phyloP scores from a whole-genome alignment of 2,888 invertebrate species.

The Xanthorhoe designata region DNA sequence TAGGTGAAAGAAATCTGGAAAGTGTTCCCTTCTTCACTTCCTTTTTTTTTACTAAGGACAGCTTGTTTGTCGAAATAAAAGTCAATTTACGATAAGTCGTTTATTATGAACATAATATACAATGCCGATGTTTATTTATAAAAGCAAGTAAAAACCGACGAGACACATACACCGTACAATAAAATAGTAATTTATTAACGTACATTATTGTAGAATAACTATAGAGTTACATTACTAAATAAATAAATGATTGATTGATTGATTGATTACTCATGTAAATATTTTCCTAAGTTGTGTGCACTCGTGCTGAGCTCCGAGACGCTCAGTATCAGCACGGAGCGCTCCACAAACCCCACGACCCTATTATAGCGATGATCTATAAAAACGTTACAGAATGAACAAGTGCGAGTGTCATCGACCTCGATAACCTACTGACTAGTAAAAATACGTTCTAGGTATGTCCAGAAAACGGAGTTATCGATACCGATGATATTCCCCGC shows the following conservation, averaged over 20 bases:
- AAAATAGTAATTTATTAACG: conserved; percentile 63
- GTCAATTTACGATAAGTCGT: conserved; percentile 65
- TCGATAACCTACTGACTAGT: conserved; percentile 36
- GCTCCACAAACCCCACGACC: conserved; percentile 12
- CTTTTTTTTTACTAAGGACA: no score
- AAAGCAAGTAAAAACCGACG: conserved; percentile 82
- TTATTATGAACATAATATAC: conserved; percentile 85
- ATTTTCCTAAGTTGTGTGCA: conserved; percentile 34
- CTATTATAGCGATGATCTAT: conserved; percentile 10
- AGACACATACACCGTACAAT: conserved; percentile 75
- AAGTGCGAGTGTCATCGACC: conserved; percentile 18
- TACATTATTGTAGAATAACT: conserved; percentile 51
- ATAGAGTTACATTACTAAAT: conserved; percentile 58
- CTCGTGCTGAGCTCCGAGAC: conserved; percentile 12
- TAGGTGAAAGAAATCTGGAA: neutral
- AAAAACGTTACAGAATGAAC: conserved; percentile 8
- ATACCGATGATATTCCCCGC: conserved; percentile 23
- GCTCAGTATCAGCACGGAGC: neutral
- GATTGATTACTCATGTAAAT: conserved; percentile 59
- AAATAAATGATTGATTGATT: no score
- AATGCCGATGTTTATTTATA: conserved; percentile 82
- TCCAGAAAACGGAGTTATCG: conserved; percentile 23
- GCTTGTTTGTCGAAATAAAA: conserved; percentile 49
- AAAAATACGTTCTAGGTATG: conserved; percentile 28
- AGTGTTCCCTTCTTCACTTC: neutral